These are phyloP conservation scores for Petaurus breviceps DNA, from an alignment of 2,113 vertebrate species.

Conservation along the genomic window DNA sequence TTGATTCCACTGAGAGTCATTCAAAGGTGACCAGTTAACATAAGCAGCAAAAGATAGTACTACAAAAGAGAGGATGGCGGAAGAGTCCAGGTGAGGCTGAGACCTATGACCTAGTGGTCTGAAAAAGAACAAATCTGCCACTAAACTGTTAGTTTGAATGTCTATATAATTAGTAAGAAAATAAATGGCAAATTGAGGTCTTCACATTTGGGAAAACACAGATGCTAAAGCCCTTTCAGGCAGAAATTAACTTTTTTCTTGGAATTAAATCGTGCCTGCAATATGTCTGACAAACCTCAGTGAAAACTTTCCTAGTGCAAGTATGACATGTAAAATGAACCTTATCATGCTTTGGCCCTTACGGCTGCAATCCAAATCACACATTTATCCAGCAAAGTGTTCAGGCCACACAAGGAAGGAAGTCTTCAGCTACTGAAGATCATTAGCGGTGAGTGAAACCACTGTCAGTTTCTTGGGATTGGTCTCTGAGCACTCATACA, in stretches of 20 bases:
- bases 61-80: background rate
- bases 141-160: background rate
- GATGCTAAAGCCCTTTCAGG: slow-evolving; percentile 19
- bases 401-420: slow-evolving; percentile 82
- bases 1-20: background rate
- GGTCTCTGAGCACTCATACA: slow-evolving; percentile 80
- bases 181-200: background rate
- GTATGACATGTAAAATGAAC: slow-evolving; percentile 8
- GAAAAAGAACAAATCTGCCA: background rate
- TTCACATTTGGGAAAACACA: slow-evolving; percentile 15
- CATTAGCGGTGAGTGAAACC: slow-evolving; percentile 81
- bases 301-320: slow-evolving; percentile 14
- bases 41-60: background rate
- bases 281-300: background rate
- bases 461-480: slow-evolving; percentile 76
- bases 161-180: background rate
- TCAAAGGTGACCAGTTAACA: background rate
- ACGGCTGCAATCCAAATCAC: slow-evolving; percentile 70
- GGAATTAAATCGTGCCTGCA: background rate
- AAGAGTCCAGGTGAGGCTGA: background rate
- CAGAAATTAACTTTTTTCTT: slow-evolving; percentile 1
- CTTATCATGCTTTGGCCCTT: slow-evolving; percentile 61
- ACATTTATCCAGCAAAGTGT: slow-evolving; percentile 67
- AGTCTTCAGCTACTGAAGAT: slow-evolving; percentile 82
- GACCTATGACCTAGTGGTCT: background rate